Base-by-base conservation (phyloP, 2,888 invertebrate species). In the Dasysyrphus tricinctus region DNA sequence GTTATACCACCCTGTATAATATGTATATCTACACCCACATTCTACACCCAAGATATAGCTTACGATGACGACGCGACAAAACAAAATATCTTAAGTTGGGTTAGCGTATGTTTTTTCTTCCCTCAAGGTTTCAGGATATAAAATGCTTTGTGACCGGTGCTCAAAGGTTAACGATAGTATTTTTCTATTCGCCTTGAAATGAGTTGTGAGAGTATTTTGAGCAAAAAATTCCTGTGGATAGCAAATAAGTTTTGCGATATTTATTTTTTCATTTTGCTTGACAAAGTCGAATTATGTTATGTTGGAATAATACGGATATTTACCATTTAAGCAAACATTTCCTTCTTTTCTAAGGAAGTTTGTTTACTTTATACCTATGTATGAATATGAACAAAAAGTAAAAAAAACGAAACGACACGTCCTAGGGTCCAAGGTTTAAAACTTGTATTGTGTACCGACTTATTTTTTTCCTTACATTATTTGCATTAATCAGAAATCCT, bases 131-230 rank as follows among this genome's bases (percentile, higher is more conserved):
- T 16, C 16, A 9, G n/a, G 34, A 34, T 42, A 34, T 19, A 12
- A 65, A 44, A 65, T 65, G 2, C 42, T 65, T 44, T 34, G 19
- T 42, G 24, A 39, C 16, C 29, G 16, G 37, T 51, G 47, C 37
- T 34, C 49, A 49, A 67, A 67, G 67, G 67, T 67, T 67, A 67
- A 67, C 67, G 67, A 67, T 49, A 19, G 19, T 19, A 49, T 67
- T 67, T 67, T 49, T 67, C 67, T 49, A 34, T 37, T 67, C 8
- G 8, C 67, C 67, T 37, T 19, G 14, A 24, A 61, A 42, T 24
- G 12, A 54, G 12, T 49, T 49, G 5, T 24, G 11, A 2, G 5
- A 1, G 2, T 49, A n/a, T 49, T 34, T 67, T 34, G 67, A 37
- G 67, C 29, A 24, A 39, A 12, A 32, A 65, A 65, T 49, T 49